Percentiles rank a stretch among this genome's conserved stretches.
Evolutionary conservation across 2,888 invertebrate species (phyloP).

Genomic region (Autographa gamma): DNA sequence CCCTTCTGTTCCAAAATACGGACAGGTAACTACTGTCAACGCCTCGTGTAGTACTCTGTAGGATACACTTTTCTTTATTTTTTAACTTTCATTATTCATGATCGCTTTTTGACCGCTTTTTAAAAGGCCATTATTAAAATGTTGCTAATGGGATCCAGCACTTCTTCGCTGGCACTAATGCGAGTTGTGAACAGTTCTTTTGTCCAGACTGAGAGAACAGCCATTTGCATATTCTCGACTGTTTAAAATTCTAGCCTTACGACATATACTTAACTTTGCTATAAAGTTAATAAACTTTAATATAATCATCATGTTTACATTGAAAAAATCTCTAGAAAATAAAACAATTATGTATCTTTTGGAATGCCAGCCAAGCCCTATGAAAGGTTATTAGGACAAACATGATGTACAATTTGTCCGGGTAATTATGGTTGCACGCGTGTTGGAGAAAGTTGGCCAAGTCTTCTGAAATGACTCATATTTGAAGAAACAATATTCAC

Average conservation of each 20-base stretch:
- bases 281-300: slow-evolving; percentile 51
- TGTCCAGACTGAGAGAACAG: slow-evolving; percentile 70
- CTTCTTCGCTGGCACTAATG: slow-evolving; percentile 71
- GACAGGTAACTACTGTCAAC: slow-evolving; percentile 59
- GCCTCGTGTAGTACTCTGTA: slow-evolving; percentile 41
- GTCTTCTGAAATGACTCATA: slow-evolving; percentile 82
- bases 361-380: slow-evolving; percentile 29
- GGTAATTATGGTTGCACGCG: slow-evolving; percentile 79
- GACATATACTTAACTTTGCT: slow-evolving; percentile 57
- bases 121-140: slow-evolving; percentile 70
- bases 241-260: slow-evolving; percentile 63
- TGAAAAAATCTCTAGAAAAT: slow-evolving; percentile 7
- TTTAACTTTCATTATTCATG: slow-evolving; percentile 60
- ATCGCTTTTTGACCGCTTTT: slow-evolving; percentile 55
- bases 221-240: slow-evolving; percentile 73
- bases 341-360: slow-evolving; percentile 15
- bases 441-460: slow-evolving; percentile 82
- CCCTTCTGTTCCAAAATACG: slow-evolving; percentile 66
- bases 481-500: slow-evolving; percentile 82
- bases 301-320: slow-evolving; percentile 12
- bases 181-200: slow-evolving; percentile 75
- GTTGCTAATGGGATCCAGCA: slow-evolving; percentile 68
- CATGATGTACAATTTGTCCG: slow-evolving; percentile 57
- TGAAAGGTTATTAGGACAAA: slow-evolving; percentile 63
- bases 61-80: slow-evolving; percentile 44